phyloP scores from a whole-genome alignment of 2,797 vertebrate genomes.

The Geotrypetes seraphini region DNA sequence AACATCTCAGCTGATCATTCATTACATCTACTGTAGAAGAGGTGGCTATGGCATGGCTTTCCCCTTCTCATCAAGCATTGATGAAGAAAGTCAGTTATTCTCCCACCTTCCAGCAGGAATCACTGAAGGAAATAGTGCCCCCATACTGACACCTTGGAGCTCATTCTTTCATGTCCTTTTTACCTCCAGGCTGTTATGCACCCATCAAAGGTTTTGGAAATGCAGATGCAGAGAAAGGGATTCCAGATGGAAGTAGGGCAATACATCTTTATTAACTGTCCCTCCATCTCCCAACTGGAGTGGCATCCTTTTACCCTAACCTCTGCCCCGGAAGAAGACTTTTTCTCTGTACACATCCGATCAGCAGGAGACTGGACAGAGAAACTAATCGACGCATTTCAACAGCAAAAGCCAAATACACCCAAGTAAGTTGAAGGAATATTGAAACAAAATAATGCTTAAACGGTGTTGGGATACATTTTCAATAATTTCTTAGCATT shows the following conservation, averaged over 20 bases:
- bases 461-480: too few relatives aligned
- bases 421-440: conserved; percentile 57
- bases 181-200: conserved; percentile 69
- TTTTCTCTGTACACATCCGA: conserved; percentile 78
- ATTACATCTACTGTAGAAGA: too few relatives aligned
- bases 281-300: conserved; percentile 70
- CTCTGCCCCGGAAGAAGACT: conserved; percentile 80
- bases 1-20: too few relatives aligned
- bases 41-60: background rate
- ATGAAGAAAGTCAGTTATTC: too few relatives aligned
- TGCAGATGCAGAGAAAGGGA: conserved; percentile 76
- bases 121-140: too few relatives aligned
- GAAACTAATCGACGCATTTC: conserved; percentile 55
- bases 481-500: too few relatives aligned
- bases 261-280: conserved; percentile 85
- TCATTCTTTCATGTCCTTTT: background rate
- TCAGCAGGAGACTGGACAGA: conserved; percentile 79
- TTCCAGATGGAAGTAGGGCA: conserved; percentile 88
- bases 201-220: conserved; percentile 80
- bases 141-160: too few relatives aligned
- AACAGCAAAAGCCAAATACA: conserved; percentile 32
- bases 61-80: too few relatives aligned
- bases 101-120: too few relatives aligned
- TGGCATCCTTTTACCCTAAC: conserved; percentile 94
- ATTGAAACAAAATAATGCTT: background rate